Conservation (phyloP, 2,113 vertebrate species). For the Plotosus lineatus region DNA sequence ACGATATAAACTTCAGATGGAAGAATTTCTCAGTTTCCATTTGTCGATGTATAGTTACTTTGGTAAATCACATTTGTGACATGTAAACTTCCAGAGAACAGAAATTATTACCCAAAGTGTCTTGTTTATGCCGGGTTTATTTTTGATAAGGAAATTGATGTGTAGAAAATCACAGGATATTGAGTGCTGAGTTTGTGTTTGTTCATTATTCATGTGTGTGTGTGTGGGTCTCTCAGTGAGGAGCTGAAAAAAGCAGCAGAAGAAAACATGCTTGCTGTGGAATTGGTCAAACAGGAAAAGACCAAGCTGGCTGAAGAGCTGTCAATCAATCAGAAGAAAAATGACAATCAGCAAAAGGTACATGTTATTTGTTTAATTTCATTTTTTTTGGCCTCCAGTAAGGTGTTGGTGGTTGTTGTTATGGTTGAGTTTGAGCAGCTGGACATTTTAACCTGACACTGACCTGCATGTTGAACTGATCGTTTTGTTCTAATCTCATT, state of each 20-base stretch:
- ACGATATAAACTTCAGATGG: too few species aligned
- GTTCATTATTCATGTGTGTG: conserved; percentile 39
- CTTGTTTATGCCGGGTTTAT: too few species aligned
- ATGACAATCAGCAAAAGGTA: conserved; percentile 82
- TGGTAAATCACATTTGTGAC: too few species aligned
- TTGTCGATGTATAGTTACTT: too few species aligned
- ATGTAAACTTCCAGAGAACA: too few species aligned
- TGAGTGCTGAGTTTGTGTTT: too few species aligned
- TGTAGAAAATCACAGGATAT: too few species aligned
- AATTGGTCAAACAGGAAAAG: conserved; percentile 84
- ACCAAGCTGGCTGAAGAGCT: conserved; percentile 82
- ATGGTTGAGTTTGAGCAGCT: not conserved
- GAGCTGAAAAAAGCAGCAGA: conserved; percentile 80
- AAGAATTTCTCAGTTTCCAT: too few species aligned
- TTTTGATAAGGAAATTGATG: too few species aligned
- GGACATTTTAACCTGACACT: not conserved
- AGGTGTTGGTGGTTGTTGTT: too few species aligned
- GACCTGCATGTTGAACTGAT: not conserved
- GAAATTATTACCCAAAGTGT: too few species aligned
- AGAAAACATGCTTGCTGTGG: conserved; percentile 80
- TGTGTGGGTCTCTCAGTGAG: conserved; percentile 78
- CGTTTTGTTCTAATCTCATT: not conserved
- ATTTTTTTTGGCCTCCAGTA: too few species aligned
- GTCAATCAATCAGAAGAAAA: conserved; percentile 76
- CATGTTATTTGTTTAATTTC: conserved; percentile 4